Base-by-base conservation (phyloP, 2,888 invertebrate genomes). In the Hyposoter didymator region DNA sequence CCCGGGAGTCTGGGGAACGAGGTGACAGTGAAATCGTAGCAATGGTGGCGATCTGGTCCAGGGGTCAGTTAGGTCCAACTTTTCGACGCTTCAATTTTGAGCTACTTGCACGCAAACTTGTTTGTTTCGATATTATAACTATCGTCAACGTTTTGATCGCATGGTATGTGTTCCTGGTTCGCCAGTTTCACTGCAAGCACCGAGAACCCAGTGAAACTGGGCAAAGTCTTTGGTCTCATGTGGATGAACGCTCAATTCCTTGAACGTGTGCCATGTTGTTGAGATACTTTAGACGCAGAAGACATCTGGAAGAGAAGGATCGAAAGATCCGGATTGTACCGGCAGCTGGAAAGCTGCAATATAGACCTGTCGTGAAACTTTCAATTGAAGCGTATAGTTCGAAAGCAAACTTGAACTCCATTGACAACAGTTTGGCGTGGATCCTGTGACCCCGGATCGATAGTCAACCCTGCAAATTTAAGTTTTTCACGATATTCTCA, bases 301-400 rank as follows among this genome's bases (percentile, higher is more conserved):
- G 19, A 70, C 45, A 70, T 75, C 70, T 80, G 64, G 64, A 49
- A 74, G 32, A 55, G 70, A 64, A 45, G n/a, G n/a, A n/a, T n/a
- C 64, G 55, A 47, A 72, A 55, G 28, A 55, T 55, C 64, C 17
- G 47, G 70, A 72, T 64, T 47, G 43, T 22, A 64, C 59, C 17
- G 64, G 49, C 67, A 75, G 39, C 74, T 62, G 39, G 70, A 45
- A 22, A 32, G 35, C 73, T 55, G 7, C 32, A 3, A 4, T 28
- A 39, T 73, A 59, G 43, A 43, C 43, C 17, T 39, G 49, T 66
- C 45, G 22, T 17, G 14, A 43, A 84, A 84, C 70, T 84, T 84
- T 72, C 72, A 52, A 80, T 80, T 75, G 84, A 72, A 75, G 67
- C 69, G 64, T 79, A 39, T 39, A 70, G 69, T 78, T 83, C 45